Percentiles rank a stretch among this genome's conserved stretches.
Conservation (phyloP, 2,113 vertebrate genomes). For the Rousettus leschenaultii region DNA sequence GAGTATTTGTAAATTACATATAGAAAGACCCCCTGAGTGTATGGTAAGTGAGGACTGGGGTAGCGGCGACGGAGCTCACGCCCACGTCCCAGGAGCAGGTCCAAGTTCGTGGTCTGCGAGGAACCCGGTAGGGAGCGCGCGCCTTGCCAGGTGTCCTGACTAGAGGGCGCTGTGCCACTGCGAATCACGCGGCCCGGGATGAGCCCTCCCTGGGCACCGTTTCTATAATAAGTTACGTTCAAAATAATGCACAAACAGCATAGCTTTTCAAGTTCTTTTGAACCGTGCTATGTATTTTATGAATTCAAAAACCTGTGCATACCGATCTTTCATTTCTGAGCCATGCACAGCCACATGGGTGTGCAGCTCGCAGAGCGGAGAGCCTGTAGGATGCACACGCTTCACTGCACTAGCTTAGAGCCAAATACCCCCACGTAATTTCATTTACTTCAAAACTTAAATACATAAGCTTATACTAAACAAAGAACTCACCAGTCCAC, state of each 20-base stretch:
- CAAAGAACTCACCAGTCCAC: constrained; percentile 61
- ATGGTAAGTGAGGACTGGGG: neutral
- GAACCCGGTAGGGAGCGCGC: neutral
- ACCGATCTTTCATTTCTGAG: neutral
- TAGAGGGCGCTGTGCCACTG: constrained; percentile 77
- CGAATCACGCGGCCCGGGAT: neutral
- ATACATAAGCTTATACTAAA: neutral
- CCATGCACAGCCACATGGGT: neutral
- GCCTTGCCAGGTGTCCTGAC: neutral
- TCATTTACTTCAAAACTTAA: constrained; percentile 45
- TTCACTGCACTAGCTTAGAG: neutral
- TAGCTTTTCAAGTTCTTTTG: constrained; percentile 55
- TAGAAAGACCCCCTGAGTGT: neutral
- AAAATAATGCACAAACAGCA: constrained; percentile 45
- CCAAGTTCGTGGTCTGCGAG: constrained; percentile 34
- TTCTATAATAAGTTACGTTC: constrained; percentile 68
- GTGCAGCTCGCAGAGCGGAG: neutral
- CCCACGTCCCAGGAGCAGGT: constrained; percentile 16
- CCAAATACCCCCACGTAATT: neutral
- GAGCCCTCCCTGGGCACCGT: constrained; percentile 51
- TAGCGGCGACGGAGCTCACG: neutral
- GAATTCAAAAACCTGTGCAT: neutral
- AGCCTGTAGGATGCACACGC: neutral
- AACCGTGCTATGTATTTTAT: neutral
- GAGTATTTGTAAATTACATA: neutral